Evolutionary conservation across 2,113 vertebrate species (phyloP), one percentile per base, ranked within the genome.

Genomic region (Nerophis ophidion): DNA sequence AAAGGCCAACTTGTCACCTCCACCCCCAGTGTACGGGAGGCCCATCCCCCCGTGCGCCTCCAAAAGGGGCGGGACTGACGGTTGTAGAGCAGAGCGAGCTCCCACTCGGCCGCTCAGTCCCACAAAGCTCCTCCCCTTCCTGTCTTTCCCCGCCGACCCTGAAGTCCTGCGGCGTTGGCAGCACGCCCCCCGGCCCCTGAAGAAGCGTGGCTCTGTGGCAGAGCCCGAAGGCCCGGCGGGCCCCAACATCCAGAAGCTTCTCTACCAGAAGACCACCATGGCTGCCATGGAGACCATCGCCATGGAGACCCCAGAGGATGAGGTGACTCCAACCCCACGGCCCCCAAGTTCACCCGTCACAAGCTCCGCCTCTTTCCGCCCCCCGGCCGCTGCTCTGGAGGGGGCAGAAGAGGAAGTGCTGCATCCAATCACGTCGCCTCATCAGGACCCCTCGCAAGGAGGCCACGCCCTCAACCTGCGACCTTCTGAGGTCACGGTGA

Each of bases 201-300:
- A 98, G 82, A 98, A 98, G 44, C 93, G 96, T 10, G 93, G 91
- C 77, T 98, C 96, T 2, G 94, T 98, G 52, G 95, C 95, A 0
- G 96, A 98, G 75, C 94, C 95, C 0, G 96, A 98, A 75, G 94
- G 96, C 11, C 95, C 96, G 0, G 91, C 86, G 0, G 96, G 95
- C 14, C 95, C 95, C 19, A 96, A 96, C 73, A 94, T 98, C 55
- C 96, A 96, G 86, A 96, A 96, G 71, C 92, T 98, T 1, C 70
- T 98, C 38, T 97, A 97, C 74, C 95, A 98, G 90, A 92, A 93
- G 76, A 95, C 94, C 76, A 97, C 96, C 9, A 84, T 97, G 42
- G 94, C 96, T 42, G 95, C 95, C 52, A 97, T 98, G 96, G 96
- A 97, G 83, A 88, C 87, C 42, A 92, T 91, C 42, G 87, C 92